Evolutionary conservation across 2,113 vertebrate genomes (phyloP).

Genomic region (Channa argus): DNA sequence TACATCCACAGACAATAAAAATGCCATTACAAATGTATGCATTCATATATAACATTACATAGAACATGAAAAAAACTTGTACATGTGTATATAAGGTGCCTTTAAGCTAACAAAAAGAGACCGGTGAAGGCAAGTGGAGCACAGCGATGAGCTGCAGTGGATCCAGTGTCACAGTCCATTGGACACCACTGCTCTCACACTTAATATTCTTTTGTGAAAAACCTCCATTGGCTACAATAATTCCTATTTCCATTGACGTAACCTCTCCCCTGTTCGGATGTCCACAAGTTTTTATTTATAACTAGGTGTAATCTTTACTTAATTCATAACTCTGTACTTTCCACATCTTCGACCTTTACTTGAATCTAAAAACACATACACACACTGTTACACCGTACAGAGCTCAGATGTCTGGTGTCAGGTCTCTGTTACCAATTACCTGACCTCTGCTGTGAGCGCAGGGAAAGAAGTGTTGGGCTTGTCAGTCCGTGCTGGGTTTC

Average conservation of each 20-base stretch:
- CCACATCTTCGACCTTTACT: too few relatives aligned
- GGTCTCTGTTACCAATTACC: conserved; percentile 65
- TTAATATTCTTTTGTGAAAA: background rate
- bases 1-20: too few relatives aligned
- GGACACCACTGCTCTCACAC: conserved; percentile 36
- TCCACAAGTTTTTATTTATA: background rate
- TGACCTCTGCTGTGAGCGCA: conserved; percentile 37
- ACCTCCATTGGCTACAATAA: background rate
- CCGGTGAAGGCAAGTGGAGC: conserved; percentile 1
- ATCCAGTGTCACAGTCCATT: conserved; percentile 55
- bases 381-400: conserved; percentile 2
- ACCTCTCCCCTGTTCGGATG: background rate
- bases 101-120: background rate
- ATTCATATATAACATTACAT: too few relatives aligned
- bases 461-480: conserved; percentile 15
- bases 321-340: conserved; percentile 3
- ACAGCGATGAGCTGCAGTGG: conserved; percentile 15
- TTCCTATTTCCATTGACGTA: background rate
- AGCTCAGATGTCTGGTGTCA: conserved; percentile 77
- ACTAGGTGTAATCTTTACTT: background rate
- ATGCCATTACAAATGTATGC: too few relatives aligned
- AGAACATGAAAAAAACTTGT: too few relatives aligned
- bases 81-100: too few relatives aligned
- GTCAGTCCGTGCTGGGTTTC: background rate
- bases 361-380: conserved; percentile 21